Evolutionary conservation across 2,797 vertebrate species (phyloP).

Genomic region (Anabas testudineus): DNA sequence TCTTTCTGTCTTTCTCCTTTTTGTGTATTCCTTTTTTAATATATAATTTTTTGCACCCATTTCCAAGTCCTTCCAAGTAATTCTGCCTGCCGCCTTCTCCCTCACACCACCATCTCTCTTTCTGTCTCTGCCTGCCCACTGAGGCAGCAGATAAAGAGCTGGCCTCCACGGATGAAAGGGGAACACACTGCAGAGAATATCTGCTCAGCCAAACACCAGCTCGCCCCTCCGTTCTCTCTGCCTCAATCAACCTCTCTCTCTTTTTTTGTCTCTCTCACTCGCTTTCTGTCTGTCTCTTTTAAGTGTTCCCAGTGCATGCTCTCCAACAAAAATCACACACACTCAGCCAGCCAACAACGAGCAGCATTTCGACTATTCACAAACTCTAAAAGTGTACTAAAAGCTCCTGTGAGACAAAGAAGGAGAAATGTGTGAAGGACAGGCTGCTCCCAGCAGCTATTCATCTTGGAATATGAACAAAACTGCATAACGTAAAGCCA

Average conservation of each 20-base stretch:
- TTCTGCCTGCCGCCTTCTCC: neutral
- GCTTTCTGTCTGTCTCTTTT: constrained; percentile 48
- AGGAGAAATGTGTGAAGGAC: constrained; percentile 55
- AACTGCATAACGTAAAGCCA: constrained; percentile 15
- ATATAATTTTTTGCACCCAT: too few species aligned
- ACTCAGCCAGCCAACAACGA: constrained; percentile 43
- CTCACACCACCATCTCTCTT: neutral
- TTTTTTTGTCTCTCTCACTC: neutral
- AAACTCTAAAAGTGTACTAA: constrained; percentile 49
- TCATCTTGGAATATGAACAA: constrained; percentile 31
- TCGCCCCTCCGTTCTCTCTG: constrained; percentile 27
- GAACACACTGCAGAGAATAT: constrained; percentile 44
- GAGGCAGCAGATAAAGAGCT: constrained; percentile 53
- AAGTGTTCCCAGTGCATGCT: constrained; percentile 54
- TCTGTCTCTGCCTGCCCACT: constrained; percentile 31
- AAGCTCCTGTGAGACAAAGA: constrained; percentile 65
- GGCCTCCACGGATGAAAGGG: constrained; percentile 42
- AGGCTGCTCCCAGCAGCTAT: constrained; percentile 13
- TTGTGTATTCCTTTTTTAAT: neutral
- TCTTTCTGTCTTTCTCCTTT: neutral
- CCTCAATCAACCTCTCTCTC: constrained; percentile 20
- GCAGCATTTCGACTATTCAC: constrained; percentile 42
- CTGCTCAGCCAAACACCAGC: constrained; percentile 45
- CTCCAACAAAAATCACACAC: constrained; percentile 49
- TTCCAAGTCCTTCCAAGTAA: constrained; percentile 3